These are phyloP conservation scores for Chiloscyllium punctatum DNA, from an alignment of 2,797 vertebrate species.

Conservation along the genomic window DNA sequence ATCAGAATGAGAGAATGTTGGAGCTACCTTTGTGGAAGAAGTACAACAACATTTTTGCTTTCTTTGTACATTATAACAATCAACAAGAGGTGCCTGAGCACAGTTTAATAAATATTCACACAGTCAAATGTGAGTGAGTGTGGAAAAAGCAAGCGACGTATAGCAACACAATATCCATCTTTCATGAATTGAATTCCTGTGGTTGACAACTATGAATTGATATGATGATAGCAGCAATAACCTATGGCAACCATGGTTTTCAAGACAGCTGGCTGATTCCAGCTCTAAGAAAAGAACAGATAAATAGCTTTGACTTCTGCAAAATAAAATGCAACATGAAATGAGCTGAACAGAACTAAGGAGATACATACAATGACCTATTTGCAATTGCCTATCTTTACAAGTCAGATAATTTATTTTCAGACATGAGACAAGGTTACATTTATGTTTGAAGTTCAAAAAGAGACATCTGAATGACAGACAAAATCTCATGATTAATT, in stretches of 20 bases:
- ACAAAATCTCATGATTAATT: conserved; percentile 41
- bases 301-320: neutral
- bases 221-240: neutral
- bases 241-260: neutral
- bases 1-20: neutral
- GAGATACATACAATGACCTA: neutral
- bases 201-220: neutral
- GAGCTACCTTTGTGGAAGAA: neutral
- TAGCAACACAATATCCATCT: too few relatives aligned
- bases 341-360: neutral
- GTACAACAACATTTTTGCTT: neutral
- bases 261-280: neutral
- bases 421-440: conserved; percentile 25
- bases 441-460: conserved; percentile 39
- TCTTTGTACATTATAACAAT: neutral
- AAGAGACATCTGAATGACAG: conserved; percentile 36
- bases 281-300: neutral
- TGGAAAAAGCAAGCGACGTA: neutral
- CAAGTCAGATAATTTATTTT: conserved; percentile 1
- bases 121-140: neutral
- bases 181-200: neutral
- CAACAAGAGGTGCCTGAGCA: neutral
- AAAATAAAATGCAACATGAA: neutral
- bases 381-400: neutral
- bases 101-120: neutral